Evolutionary conservation across 2,888 invertebrate species (phyloP), one percentile per base, ranked within the genome.

Genomic region (Blastobasis lacticolella): DNA sequence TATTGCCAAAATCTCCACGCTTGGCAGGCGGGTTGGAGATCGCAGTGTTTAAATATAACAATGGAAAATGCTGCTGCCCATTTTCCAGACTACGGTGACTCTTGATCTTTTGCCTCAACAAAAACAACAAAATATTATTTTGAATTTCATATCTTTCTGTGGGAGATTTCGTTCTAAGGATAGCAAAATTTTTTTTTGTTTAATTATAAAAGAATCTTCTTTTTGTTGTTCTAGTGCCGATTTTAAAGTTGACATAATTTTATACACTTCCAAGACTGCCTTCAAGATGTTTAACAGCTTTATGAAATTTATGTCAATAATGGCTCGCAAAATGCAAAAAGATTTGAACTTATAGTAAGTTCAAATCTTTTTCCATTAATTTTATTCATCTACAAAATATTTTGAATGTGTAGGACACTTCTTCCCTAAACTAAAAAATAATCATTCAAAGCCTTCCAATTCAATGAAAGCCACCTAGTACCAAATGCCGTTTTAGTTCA

Each of bases 231-330:
- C 46, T 57, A 59, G 49, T 51, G 5, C 40, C 8, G 40, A 40
- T 40, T 40, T 40, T 40, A 40, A 40, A 40, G 5, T 40, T 40
- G 5, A 5, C 40, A 40, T 40, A 6, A 40, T 6, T 57, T 57
- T 37, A 50, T 50, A 61, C 49, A 61, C 54, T 57, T 58, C 54
- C 49, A 56, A 41, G 44, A 58, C 54, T 47, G 55, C 54, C 57
- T 57, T 60, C 58, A 47, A 60, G 47, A 50, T 23, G 9, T 52
- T 57, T 60, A 6, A 57, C 50, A 42, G 57, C 52, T 57, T 60
- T 58, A 44, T 56, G 46, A 51, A 60, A 58, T 46, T 55, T 40
- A 52, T 55, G 51, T 50, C 58, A 54, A 23, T 57, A 55, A 47
- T 60, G 57, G 46, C 56, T 58, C 5, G 53, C 51, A 48, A 49